These are phyloP conservation scores for Argynnis bischoffii DNA, from an alignment of 2,888 invertebrate genomes.

Conservation along the genomic window DNA sequence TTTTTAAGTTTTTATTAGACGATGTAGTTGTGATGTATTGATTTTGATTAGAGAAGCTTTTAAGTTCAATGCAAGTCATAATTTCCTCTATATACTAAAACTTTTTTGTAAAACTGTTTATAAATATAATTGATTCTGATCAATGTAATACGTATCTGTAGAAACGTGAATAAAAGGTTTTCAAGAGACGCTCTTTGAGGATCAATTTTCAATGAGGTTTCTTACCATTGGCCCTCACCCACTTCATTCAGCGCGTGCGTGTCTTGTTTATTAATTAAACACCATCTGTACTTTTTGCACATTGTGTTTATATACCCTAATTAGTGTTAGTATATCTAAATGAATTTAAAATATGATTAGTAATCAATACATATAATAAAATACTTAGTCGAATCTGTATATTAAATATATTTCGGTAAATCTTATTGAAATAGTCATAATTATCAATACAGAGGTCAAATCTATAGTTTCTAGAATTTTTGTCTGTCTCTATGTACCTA, in stretches of 20 bases:
- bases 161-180: constrained; percentile 6
- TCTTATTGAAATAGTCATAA: too few relatives aligned
- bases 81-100: too few relatives aligned
- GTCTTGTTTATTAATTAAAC: constrained; percentile 46
- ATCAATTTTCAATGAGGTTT: constrained; percentile 28
- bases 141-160: neutral
- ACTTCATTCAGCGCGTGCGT: constrained; percentile 40
- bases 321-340: constrained; percentile 12
- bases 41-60: too few relatives aligned
- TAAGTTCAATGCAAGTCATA: too few relatives aligned
- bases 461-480: too few relatives aligned
- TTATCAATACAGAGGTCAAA: too few relatives aligned
- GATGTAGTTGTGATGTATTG: too few relatives aligned
- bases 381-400: too few relatives aligned
- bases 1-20: too few relatives aligned
- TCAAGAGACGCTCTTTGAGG: constrained; percentile 14
- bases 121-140: neutral
- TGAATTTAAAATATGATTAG: neutral
- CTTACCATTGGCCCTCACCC: constrained; percentile 41
- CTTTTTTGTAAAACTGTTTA: neutral
- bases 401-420: too few relatives aligned
- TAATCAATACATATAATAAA: neutral
- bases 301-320: constrained; percentile 18
- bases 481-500: too few relatives aligned
- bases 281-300: constrained; percentile 30